Base-by-base conservation (phyloP, 2,888 invertebrate genomes). In the Mylabris sibirica region DNA sequence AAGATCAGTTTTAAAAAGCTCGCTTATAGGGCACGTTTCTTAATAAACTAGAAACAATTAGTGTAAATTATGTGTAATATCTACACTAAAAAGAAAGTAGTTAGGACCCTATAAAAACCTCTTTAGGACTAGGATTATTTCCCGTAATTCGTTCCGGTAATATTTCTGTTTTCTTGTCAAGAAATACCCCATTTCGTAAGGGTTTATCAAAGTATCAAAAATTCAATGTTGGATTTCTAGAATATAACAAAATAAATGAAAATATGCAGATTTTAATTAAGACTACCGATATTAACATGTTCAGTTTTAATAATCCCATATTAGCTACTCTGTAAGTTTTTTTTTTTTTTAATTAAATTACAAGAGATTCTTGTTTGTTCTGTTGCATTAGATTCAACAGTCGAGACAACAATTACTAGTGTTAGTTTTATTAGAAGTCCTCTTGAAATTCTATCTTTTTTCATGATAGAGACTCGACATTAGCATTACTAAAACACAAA, bases 211-310 rank as follows among this genome's bases (percentile, higher is more conserved):
- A 17, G 8, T 44, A 44, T 44, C n/a, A n/a, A 11, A n/a, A 6
- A n/a, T 44, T 44, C 1, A 44, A 44, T n/a, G n/a, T 17, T 44
- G n/a, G 5, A 44, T 44, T 44, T 6, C 0, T 17, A 44, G n/a
- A 44, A 44, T 5, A 49, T 20, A 49, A 20, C 49, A 49, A n/a
- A n/a, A 11, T 53, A 53, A 22, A 12, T 24, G 53, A 12, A 12
- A 53, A 53, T 53, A 24, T 53, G 53, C 24, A 12, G 3, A 53
- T 53, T 53, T 53, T 53, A 53, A 53, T 53, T 53, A 53, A 53
- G 53, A 53, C 20, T 20, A 22, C 9, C 49, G n/a, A 20, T 49
- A 49, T 49, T 49, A n/a, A 20, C 24, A 24, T 12, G 24, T 53
- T 12, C 24, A 20, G 20, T 53, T 53, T 53, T 53, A 53, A 12